Evolutionary conservation across 2,113 vertebrate genomes (phyloP).

Genomic region (Pterocles gutturalis): DNA sequence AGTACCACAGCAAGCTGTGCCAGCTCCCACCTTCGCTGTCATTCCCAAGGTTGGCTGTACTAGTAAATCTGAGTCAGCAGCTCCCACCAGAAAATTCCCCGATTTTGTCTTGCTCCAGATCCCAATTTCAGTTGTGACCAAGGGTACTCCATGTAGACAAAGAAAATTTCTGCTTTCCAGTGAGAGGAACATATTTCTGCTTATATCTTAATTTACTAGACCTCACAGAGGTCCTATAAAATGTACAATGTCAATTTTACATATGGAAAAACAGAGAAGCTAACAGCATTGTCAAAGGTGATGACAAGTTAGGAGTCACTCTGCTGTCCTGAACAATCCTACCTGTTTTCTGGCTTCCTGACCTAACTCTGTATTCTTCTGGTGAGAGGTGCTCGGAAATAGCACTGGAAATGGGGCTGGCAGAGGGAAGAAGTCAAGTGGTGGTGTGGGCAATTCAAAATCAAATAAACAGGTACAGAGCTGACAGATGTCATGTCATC

Average conservation of each 20-base stretch:
- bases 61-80: neutral
- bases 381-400: neutral
- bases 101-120: neutral
- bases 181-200: neutral
- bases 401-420: neutral
- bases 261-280: neutral
- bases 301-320: neutral
- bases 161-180: neutral
- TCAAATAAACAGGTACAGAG: neutral
- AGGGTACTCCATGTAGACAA: neutral
- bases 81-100: neutral
- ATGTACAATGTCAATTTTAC: neutral
- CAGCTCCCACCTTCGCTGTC: neutral
- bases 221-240: neutral
- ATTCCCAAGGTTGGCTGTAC: neutral
- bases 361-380: neutral
- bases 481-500: neutral
- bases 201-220: neutral
- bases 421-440: neutral
- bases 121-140: fast-evolving
- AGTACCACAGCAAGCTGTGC: neutral
- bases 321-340: neutral
- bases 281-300: neutral
- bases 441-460: neutral
- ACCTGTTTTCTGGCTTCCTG: neutral